A percentile compares a stretch with the other conserved stretches of the same genome.
These are phyloP conservation scores for Dorcus parallelipipedus DNA, from an alignment of 2,888 invertebrate genomes.

Conservation along the genomic window DNA sequence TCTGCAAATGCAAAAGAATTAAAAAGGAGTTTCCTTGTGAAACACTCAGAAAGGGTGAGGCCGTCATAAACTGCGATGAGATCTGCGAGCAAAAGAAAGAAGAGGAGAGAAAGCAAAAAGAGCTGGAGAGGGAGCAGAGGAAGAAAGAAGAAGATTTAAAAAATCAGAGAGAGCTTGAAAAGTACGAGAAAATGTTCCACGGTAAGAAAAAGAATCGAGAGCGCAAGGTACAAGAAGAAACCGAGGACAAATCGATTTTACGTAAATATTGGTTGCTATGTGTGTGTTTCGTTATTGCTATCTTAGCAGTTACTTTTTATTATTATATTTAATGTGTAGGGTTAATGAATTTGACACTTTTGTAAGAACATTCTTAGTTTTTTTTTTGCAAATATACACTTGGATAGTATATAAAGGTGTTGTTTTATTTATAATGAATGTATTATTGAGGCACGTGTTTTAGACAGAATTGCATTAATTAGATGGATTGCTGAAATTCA, in stretches of 20 bases:
- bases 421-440: no score
- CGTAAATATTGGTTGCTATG: constrained; percentile 49
- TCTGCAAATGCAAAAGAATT: constrained; percentile 74
- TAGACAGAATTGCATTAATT: no score
- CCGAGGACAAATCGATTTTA: constrained; percentile 39
- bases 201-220: constrained; percentile 61
- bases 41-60: constrained; percentile 51
- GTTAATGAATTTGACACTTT: no score
- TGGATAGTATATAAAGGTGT: no score
- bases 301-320: constrained; percentile 19
- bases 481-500: no score
- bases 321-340: neutral
- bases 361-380: no score
- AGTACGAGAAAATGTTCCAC: constrained; percentile 71
- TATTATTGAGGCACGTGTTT: no score
- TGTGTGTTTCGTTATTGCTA: constrained; percentile 28
- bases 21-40: constrained; percentile 73
- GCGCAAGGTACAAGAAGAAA: constrained; percentile 44
- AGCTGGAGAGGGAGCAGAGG: constrained; percentile 56
- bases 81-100: constrained; percentile 59
- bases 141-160: constrained; percentile 62
- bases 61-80: constrained; percentile 60
- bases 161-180: constrained; percentile 70
- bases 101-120: constrained; percentile 54
- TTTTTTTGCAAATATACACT: no score